A percentile compares a stretch with the other conserved stretches of the same genome.
Conservation (phyloP, 1,140 invertebrate genomes). For the Ostrea denselamellosa region DNA sequence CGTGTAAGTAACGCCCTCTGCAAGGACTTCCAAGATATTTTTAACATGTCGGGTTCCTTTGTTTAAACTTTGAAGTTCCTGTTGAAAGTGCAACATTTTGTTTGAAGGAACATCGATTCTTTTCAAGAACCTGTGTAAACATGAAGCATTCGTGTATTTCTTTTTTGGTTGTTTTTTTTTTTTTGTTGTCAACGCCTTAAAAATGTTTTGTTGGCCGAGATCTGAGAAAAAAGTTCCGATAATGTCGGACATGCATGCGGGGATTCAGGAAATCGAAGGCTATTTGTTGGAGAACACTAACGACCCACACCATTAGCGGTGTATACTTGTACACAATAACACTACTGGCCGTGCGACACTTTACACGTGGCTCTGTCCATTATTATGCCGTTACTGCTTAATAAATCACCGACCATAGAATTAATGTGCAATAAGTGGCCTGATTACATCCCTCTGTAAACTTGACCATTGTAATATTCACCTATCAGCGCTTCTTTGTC, state of each 20-base stretch:
- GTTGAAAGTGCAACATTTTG: background rate
- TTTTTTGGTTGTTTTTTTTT: background rate
- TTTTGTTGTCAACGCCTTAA: background rate
- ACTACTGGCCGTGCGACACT: background rate
- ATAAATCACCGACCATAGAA: background rate
- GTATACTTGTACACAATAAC: too few relatives aligned
- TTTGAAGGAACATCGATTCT: conserved; percentile 2
- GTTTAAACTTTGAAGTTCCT: background rate
- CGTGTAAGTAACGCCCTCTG: background rate
- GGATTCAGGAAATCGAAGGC: too few relatives aligned
- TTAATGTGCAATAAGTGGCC: background rate
- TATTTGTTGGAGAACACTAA: too few relatives aligned
- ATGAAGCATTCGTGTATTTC: background rate
- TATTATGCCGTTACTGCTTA: background rate
- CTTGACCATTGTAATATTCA: too few relatives aligned
- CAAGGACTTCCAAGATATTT: background rate
- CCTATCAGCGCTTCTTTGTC: too few relatives aligned
- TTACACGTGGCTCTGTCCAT: background rate
- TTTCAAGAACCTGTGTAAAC: background rate
- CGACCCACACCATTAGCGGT: too few relatives aligned
- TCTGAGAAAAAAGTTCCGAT: background rate
- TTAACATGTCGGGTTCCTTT: background rate
- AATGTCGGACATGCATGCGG: background rate
- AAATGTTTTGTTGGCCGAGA: background rate
- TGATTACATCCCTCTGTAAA: background rate